Conservation (phyloP, 2,113 vertebrate species). For the Hipposideros armiger region DNA sequence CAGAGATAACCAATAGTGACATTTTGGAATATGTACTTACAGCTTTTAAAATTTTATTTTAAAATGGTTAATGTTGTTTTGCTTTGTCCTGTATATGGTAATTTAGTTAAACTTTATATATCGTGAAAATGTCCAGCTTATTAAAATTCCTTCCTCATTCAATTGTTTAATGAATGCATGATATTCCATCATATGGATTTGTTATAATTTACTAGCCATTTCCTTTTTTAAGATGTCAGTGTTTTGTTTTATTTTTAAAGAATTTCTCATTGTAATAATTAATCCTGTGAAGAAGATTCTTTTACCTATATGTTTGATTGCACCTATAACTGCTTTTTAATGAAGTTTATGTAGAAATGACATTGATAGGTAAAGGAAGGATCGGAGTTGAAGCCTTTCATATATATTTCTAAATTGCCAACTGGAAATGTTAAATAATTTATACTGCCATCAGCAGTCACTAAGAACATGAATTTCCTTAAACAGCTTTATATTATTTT, state of each 20-base stretch:
- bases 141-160: neutral
- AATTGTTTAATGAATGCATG: neutral
- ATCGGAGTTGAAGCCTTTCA: neutral
- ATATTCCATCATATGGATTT: neutral
- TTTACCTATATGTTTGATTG: neutral
- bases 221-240: neutral
- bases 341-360: neutral
- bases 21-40: neutral
- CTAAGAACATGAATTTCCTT: neutral
- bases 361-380: neutral
- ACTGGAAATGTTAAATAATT: constrained; percentile 4
- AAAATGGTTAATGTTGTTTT: neutral
- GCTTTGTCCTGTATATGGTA: neutral
- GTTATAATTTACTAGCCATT: neutral
- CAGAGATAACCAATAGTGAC: neutral
- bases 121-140: neutral
- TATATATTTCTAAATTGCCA: neutral
- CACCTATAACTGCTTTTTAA: neutral
- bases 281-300: neutral
- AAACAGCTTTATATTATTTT: neutral
- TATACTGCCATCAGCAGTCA: neutral
- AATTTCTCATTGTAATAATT: neutral
- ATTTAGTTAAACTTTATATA: neutral
- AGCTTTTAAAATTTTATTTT: neutral
- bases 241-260: neutral